Base-by-base conservation (phyloP, 2,113 vertebrate species). In the Poeciliopsis retropinna region DNA sequence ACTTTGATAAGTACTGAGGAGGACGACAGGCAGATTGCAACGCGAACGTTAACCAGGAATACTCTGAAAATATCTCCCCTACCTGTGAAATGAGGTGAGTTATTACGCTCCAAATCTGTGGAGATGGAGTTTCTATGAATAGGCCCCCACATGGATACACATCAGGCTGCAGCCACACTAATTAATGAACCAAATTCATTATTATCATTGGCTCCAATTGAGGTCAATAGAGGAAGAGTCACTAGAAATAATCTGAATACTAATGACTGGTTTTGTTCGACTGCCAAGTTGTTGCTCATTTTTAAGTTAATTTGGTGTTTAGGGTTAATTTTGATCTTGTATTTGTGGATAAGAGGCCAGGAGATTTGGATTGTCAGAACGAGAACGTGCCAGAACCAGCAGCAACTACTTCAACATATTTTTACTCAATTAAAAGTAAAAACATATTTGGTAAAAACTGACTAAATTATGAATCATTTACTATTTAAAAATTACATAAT, bases 51-150 rank as follows among this genome's bases (percentile, higher is more conserved):
- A 62, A 67, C 44, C 29, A 72, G 32, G 27, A 71, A 61, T 12
- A 57, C 31, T 41, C 13, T 8, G 28, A 64, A 76, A 85, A 73
- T 73, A 80, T 74, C 32, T 80, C 12, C 60, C 39, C 74, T 82
- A 90, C 79, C 83, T 84, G 80, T 82, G 75, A 85, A 73, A 85
- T 60, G 83, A 69, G 67, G 78, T 70, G 73, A 85, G 75, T 85
- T 77, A 70, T 86, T 86, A 61, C 47, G 75, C 69, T 82, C 47
- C 69, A 83, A 83, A 80, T 86, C 85, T 86, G 39, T 70, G 19
- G 81, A 89, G 85, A 86, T 73, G 75, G 73, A 29, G 73, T 63
- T 10, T 66, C 85, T 84, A 86, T 83, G 85, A 87, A 87, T 86
- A 87, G 83, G 1, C n/a, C 61, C 80, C 79, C 68, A 70, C 73